Evolutionary conservation across 2,888 invertebrate species (phyloP).

Genomic region (Laothoe populi): DNA sequence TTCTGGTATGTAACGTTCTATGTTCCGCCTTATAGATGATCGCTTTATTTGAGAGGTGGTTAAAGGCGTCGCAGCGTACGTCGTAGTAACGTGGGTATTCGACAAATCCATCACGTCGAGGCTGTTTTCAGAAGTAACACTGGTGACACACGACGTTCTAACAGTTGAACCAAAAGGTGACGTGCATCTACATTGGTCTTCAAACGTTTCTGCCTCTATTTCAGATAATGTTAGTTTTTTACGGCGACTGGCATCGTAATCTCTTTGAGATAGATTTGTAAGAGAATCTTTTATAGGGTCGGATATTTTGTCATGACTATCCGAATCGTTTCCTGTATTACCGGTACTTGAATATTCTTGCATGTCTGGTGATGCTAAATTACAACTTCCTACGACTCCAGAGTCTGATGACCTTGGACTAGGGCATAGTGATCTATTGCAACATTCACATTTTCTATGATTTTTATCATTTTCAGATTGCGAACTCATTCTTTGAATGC

Average conservation of each 20-base stretch:
- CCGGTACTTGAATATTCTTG: slow-evolving; percentile 61
- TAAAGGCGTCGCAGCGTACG: slow-evolving; percentile 73
- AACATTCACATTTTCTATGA: slow-evolving; percentile 83
- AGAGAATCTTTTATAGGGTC: slow-evolving; percentile 57
- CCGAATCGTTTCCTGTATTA: slow-evolving; percentile 68
- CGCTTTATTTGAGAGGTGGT: slow-evolving; percentile 78
- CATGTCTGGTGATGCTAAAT: slow-evolving; percentile 88
- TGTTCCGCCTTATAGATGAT: slow-evolving; percentile 76
- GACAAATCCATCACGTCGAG: slow-evolving; percentile 83
- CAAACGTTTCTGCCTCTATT: slow-evolving; percentile 86
- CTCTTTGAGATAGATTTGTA: slow-evolving; percentile 60
- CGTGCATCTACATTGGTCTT: slow-evolving; percentile 89
- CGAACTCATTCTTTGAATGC: slow-evolving; percentile 74
- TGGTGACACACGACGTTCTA: slow-evolving; percentile 86
- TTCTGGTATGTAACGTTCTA: slow-evolving; percentile 74
- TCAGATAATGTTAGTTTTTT: slow-evolving; percentile 82
- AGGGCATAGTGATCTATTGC: slow-evolving; percentile 86
- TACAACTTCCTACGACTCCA: slow-evolving; percentile 93
- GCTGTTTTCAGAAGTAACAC: slow-evolving; percentile 84
- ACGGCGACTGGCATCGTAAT: slow-evolving; percentile 59
- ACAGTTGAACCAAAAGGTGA: slow-evolving; percentile 91
- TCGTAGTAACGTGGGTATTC: slow-evolving; percentile 80
- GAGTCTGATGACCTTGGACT: slow-evolving; percentile 92
- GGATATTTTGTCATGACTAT: slow-evolving; percentile 64
- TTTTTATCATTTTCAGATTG: slow-evolving; percentile 70